phyloP scores from a whole-genome alignment of 1,140 invertebrate species.

The Saxidomus purpurata region DNA sequence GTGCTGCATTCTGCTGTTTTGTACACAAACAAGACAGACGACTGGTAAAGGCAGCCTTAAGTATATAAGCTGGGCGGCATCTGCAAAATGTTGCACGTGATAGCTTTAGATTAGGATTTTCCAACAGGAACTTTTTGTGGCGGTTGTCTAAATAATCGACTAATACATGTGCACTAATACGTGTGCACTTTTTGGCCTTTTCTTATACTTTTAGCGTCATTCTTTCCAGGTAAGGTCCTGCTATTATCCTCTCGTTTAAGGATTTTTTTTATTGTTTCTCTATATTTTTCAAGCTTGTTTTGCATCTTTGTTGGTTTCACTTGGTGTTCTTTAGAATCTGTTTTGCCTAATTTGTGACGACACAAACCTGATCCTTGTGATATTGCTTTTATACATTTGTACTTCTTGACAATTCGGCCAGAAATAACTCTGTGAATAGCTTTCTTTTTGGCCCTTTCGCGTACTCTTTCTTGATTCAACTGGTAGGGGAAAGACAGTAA shows the following conservation, averaged over 20 bases:
- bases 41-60: conserved; percentile 17
- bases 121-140: no score
- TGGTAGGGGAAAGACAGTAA: no score
- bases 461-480: not conserved
- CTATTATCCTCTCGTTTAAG: conserved; percentile 62
- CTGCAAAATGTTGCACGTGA: conserved; percentile 11
- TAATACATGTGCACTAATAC: conserved; percentile 40
- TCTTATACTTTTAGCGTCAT: not conserved
- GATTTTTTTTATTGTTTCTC: conserved; percentile 25
- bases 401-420: conserved; percentile 36
- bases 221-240: conserved; percentile 52
- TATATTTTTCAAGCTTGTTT: not conserved
- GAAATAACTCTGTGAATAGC: conserved; percentile 32
- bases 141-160: conserved; percentile 19
- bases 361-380: no score
- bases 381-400: conserved; percentile 17
- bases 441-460: not conserved
- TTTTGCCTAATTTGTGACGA: no score
- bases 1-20: conserved; percentile 19
- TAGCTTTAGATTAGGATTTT: not conserved
- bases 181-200: conserved; percentile 40
- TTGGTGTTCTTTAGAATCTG: not conserved
- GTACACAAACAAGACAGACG: no score
- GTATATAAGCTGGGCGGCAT: conserved; percentile 23
- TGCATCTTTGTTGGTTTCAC: not conserved